Evolutionary conservation across 2,888 invertebrate genomes (phyloP).

Genomic region (Microdon myrmicae): DNA sequence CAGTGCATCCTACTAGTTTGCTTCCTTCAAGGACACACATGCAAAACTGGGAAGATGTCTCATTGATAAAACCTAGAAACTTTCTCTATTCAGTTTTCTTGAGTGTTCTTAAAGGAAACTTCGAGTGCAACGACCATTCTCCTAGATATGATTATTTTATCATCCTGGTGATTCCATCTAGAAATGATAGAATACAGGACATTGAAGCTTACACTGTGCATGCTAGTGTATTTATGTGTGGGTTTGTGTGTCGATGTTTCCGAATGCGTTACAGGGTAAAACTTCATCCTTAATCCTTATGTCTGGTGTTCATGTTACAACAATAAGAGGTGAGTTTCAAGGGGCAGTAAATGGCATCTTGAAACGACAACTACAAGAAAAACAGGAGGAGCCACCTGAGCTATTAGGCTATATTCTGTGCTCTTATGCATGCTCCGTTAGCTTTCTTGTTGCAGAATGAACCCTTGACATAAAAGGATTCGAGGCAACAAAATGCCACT

Average conservation of each 20-base stretch:
- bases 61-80: too few relatives aligned
- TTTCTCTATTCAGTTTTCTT: conserved; percentile 11
- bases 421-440: conserved; percentile 21
- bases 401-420: not conserved
- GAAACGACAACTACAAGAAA: not conserved
- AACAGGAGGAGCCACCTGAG: not conserved
- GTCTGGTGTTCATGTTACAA: conserved; percentile 28
- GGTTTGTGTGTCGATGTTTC: too few relatives aligned
- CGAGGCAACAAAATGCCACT: conserved; percentile 50
- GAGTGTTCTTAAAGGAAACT: conserved; percentile 26
- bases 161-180: conserved; percentile 31
- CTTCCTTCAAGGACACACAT: too few relatives aligned
- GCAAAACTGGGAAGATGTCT: too few relatives aligned
- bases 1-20: too few relatives aligned
- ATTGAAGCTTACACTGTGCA: too few relatives aligned
- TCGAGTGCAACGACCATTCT: conserved; percentile 42
- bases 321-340: conserved; percentile 13
- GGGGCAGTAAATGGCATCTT: conserved; percentile 4
- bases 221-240: too few relatives aligned
- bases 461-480: conserved; percentile 37
- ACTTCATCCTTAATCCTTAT: conserved; percentile 37
- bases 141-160: conserved; percentile 46
- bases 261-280: conserved; percentile 32
- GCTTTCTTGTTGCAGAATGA: conserved; percentile 34
- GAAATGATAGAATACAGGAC: too few relatives aligned